Evolutionary conservation across 2,888 invertebrate species (phyloP), one percentile per base, ranked within the genome.

Genomic region (Athrips mouffetella): DNA sequence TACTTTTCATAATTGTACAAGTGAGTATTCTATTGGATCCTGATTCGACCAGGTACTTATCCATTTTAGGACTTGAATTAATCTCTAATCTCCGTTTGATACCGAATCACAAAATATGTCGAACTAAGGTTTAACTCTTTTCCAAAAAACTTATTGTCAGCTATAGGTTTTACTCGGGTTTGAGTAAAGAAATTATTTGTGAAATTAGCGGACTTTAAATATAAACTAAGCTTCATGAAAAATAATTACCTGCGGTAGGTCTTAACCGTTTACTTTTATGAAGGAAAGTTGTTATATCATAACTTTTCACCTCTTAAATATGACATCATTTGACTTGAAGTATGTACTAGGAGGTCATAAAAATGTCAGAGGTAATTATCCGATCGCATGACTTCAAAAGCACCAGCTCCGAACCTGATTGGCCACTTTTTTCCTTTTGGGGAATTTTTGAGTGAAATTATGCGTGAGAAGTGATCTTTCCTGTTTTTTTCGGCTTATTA

Each of bases 301-400:
- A 23, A n/a, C 23, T 25, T 40, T 40, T 40, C 7, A 4, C 23
- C 40, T 13, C 11, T 23, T 18, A 40, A 25, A 30, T 30, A 18
- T 20, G 30, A 18, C 35, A 45, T 45, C 11, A 21, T 21, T 27
- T 21, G 31, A 21, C 30, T 30, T 31, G 45, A 45, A 11, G 31
- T 29, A 37, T 21, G 37, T 18, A n/a, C 31, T n/a, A 31, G 44
- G 31, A 21, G 21, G 31, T 45, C 30, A 31, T 30, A 18, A 41
- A 29, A 45, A 45, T 45, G 45, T 35, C 45, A 35, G 23, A 23
- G 13, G 33, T 35, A 35, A 45, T 45, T 31, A 33, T 23, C 15
- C 33, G 33, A 8, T 45, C 31, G 25, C 45, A 45, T 45, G 31
- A 35, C 33, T 35, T 35, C 35, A 16, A 15, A 25, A 37, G 20